These are phyloP conservation scores for Bombyx mandarina DNA, from an alignment of 1,140 invertebrate genomes.

Conservation along the genomic window DNA sequence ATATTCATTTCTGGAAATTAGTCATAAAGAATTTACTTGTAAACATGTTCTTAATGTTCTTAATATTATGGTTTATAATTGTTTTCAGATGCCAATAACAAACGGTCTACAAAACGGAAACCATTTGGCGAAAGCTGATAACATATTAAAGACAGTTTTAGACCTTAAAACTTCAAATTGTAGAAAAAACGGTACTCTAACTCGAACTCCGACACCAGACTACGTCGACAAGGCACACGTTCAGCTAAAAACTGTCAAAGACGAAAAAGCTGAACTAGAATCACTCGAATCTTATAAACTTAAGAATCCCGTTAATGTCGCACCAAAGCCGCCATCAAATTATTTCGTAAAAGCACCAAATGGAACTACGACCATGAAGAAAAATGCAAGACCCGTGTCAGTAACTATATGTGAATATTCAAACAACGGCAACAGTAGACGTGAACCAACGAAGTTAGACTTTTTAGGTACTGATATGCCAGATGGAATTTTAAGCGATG, in stretches of 20 bases:
- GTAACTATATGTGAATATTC: slow-evolving; percentile 81
- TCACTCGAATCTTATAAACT: slow-evolving; percentile 80
- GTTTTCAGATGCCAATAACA: slow-evolving; percentile 49
- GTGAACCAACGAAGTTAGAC: slow-evolving; percentile 77
- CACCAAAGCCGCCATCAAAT: slow-evolving; percentile 76
- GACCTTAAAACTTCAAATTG: slow-evolving; percentile 36
- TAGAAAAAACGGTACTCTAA: slow-evolving; percentile 44
- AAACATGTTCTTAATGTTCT: no score
- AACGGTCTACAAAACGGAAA: slow-evolving; percentile 46
- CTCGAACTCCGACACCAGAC: slow-evolving; percentile 75
- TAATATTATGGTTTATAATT: slow-evolving; percentile 1
- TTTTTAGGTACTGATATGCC: slow-evolving; percentile 72
- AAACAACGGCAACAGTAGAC: slow-evolving; percentile 68
- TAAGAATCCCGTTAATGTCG: slow-evolving; percentile 72
- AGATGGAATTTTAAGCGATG: slow-evolving; percentile 38
- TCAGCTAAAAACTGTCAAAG: slow-evolving; percentile 66
- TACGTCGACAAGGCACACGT: slow-evolving; percentile 55
- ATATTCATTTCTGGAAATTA: no score
- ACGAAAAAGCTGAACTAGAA: slow-evolving; percentile 74
- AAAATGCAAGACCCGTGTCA: slow-evolving; percentile 67
- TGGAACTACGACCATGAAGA: slow-evolving; percentile 65
- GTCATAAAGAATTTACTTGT: no score
- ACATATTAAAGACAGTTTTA: slow-evolving; percentile 18
- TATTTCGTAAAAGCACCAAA: slow-evolving; percentile 74
- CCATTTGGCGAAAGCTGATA: slow-evolving; percentile 18